Evolutionary conservation across 2,888 invertebrate species (phyloP), one percentile per base, ranked within the genome.

Genomic region (Hypolimnas misippus): DNA sequence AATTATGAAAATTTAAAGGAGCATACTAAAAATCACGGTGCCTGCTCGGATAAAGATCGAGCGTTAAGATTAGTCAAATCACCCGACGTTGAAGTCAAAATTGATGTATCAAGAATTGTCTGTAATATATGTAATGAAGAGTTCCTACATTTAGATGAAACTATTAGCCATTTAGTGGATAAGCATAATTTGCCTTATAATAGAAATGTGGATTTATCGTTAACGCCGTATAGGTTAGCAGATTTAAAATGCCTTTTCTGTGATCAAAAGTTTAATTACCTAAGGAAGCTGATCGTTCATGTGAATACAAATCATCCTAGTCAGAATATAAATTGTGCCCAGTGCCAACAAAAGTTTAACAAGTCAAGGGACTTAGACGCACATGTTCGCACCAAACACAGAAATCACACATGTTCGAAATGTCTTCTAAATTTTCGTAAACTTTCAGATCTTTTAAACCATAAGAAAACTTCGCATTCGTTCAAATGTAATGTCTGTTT

Each of bases 41-140:
- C 68, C 1, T 85, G 83, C 58, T 75, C 74, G 3, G 83, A 81
- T 1, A 80, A 77, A 66, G 84, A 84, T 63, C 76, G 80, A 31
- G 76, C 83, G 0, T 67, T 86, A 6, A 83, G 77, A 76, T 63
- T 75, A 3, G 78, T 86, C 4, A 86, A 83, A 74, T 82, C 86
- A 2, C 82, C 76, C 31, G 75, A 83, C n/a, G 73, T 83, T 0
- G 83, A 85, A 69, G 79, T 89, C 0, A 87, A 86, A 69, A 73
- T 90, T 8, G 89, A 90, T 58, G 83, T 89, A 0, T 89, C 90
- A 0, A 82, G 85, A 61, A 78, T 87, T 1, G 62, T 66, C 29
- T 89, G 90, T 64, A 78, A 84, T 17, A 75, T 88, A 12, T 90
- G 90, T 70, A 78, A 74, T 31, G 81, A 82, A 59, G 69, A 78